A percentile compares a stretch with the other conserved stretches of the same genome.
Conservation (phyloP, 2,888 invertebrate species). For the Slavum lentiscoides region DNA sequence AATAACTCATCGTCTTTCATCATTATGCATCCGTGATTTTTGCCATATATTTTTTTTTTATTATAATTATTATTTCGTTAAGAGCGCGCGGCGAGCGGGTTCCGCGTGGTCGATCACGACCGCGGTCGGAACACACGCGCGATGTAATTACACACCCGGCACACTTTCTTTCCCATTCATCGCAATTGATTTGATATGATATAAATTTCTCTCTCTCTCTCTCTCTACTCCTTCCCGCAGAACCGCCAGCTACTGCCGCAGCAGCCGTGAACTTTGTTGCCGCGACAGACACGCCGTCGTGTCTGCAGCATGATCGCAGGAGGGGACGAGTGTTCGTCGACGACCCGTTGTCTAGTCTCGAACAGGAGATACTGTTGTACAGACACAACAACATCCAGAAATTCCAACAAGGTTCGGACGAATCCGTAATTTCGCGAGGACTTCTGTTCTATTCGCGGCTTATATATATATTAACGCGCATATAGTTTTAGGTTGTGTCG, state of each 20-base stretch:
- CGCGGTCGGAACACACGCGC: not conserved
- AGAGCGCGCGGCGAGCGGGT: conserved; percentile 3
- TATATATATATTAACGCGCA: too few species aligned
- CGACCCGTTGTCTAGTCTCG: conserved; percentile 47
- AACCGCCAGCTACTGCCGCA: conserved; percentile 11
- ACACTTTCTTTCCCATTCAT: conserved; percentile 49
- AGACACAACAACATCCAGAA: conserved; percentile 51
- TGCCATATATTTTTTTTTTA: not conserved
- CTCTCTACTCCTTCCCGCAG: not conserved
- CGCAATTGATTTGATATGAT: conserved; percentile 25
- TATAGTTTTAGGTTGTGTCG: conserved; percentile 47
- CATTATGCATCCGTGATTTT: conserved; percentile 41
- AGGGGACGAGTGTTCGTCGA: conserved; percentile 49
- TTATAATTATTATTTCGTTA: conserved; percentile 15
- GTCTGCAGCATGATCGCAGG: conserved; percentile 41
- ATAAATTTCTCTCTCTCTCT: not conserved
- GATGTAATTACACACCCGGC: conserved; percentile 50
- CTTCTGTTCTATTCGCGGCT: too few species aligned
- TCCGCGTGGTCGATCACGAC: conserved; percentile 46
- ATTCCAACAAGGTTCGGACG: conserved; percentile 34
- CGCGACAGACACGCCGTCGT: conserved; percentile 2
- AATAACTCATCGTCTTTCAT: not conserved
- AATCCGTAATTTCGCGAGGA: too few species aligned
- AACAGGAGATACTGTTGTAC: conserved; percentile 48
- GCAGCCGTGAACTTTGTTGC: conserved; percentile 30